A percentile compares a stretch with the other conserved stretches of the same genome.
These are phyloP conservation scores for Oscheius myriophilus DNA, from an alignment of 2,888 invertebrate genomes.

Conservation along the genomic window DNA sequence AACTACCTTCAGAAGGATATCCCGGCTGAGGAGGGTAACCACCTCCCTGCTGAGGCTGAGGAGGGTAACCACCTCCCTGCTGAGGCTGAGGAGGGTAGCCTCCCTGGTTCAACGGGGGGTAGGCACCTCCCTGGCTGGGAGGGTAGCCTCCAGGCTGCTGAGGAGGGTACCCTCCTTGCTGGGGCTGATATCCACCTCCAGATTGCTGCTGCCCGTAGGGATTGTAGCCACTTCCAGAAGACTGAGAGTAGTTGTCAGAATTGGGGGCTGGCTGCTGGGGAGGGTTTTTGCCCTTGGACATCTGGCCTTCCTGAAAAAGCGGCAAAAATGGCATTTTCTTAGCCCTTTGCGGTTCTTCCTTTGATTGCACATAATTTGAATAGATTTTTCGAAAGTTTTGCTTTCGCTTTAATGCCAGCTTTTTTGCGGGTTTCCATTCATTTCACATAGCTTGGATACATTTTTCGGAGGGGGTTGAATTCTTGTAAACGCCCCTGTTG, in stretches of 20 bases:
- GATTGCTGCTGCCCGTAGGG: conserved; percentile 30
- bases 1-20: conserved; percentile 29
- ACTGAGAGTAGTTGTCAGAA: conserved; percentile 5
- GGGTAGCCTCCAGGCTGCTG: conserved; percentile 16
- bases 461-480: too few relatives aligned
- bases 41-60: conserved; percentile 7
- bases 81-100: background rate
- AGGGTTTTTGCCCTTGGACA: conserved; percentile 15
- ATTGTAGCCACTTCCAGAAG: conserved; percentile 7
- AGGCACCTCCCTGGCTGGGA: background rate
- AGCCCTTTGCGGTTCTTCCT: too few relatives aligned
- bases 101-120: background rate
- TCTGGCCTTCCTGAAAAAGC: conserved; percentile 20
- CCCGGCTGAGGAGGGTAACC: conserved; percentile 32
- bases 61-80: conserved; percentile 1
- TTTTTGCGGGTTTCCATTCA: too few relatives aligned
- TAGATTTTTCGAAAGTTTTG: too few relatives aligned
- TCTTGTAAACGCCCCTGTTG: too few relatives aligned
- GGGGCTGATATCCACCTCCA: conserved; percentile 24
- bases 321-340: too few relatives aligned
- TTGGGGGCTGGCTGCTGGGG: conserved; percentile 1
- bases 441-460: too few relatives aligned
- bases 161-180: conserved; percentile 28
- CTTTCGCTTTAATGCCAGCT: too few relatives aligned
- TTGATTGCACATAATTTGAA: too few relatives aligned